Conservation (phyloP, 92 coral and sea anemone genomes). For the Actinernus sp. region DNA sequence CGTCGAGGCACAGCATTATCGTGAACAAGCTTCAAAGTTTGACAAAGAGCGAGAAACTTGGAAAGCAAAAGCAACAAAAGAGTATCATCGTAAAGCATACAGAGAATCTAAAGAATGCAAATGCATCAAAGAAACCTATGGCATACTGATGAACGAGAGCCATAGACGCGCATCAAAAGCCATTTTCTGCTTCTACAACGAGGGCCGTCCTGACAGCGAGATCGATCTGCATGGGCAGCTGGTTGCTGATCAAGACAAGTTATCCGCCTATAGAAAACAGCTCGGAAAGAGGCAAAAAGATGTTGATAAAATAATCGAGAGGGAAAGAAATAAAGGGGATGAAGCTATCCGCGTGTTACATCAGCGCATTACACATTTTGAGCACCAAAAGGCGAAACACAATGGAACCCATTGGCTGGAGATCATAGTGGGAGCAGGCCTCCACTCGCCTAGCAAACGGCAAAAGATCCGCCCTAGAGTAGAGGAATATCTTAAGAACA, state of each 20-base stretch:
- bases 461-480: constrained; percentile 36
- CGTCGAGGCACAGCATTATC: constrained; percentile 1
- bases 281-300: background rate
- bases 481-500: constrained; percentile 10
- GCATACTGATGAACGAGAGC: constrained; percentile 10
- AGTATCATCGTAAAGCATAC: background rate
- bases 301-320: background rate
- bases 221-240: too few species aligned
- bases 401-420: constrained; percentile 31
- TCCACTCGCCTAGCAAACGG: constrained; percentile 16
- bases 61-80: constrained; percentile 21
- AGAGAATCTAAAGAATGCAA: constrained; percentile 2
- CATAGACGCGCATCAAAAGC: constrained; percentile 23
- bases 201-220: constrained; percentile 29
- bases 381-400: background rate
- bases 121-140: constrained; percentile 16
- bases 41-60: constrained; percentile 13
- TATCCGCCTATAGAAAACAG: background rate
- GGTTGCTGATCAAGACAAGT: constrained; percentile 14
- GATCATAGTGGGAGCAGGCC: constrained; percentile 47
- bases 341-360: constrained; percentile 31
- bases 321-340: constrained; percentile 7
- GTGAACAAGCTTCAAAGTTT: constrained; percentile 12
- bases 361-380: background rate
- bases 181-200: constrained; percentile 26